Conservation (phyloP, 1,140 invertebrate genomes). For the Chelonus insularis region DNA sequence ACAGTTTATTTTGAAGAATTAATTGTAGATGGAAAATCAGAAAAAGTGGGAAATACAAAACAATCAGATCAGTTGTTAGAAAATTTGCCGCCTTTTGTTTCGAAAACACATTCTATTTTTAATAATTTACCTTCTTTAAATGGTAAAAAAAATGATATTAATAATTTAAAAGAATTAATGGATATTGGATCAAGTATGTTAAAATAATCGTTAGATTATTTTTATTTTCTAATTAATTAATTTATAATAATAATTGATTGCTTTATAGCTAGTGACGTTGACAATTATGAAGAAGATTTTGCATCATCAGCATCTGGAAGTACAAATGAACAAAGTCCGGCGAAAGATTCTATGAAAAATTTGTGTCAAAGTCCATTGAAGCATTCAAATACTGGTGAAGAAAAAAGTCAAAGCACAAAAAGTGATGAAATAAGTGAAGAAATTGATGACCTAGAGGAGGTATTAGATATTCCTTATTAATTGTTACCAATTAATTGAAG, state of each 20-base stretch:
- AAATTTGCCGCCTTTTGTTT: conserved; percentile 50
- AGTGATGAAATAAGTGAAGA: conserved; percentile 55
- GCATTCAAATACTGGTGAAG: conserved; percentile 37
- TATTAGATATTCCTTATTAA: conserved; percentile 54
- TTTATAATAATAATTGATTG: conserved; percentile 13
- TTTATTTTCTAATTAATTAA: too few species aligned
- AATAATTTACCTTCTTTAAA: conserved; percentile 52
- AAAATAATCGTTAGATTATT: too few species aligned
- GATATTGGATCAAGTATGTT: conserved; percentile 52
- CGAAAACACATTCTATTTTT: conserved; percentile 52
- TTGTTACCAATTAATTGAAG: conserved; percentile 31
- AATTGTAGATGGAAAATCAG: conserved; percentile 51
- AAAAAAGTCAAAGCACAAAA: conserved; percentile 42
- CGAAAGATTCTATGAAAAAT: conserved; percentile 44
- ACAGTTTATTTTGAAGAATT: conserved; percentile 56
- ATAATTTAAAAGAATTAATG: conserved; percentile 58
- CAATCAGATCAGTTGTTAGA: conserved; percentile 48
- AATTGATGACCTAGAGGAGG: conserved; percentile 52
- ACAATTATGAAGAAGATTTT: conserved; percentile 59
- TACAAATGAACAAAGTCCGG: conserved; percentile 53
- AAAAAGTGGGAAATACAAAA: conserved; percentile 44
- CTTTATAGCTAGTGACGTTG: conserved; percentile 46
- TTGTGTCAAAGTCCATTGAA: conserved; percentile 36
- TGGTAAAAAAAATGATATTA: conserved; percentile 56
- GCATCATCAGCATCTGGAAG: conserved; percentile 54